Evolutionary conservation across 2,797 vertebrate genomes (phyloP).

Genomic region (Furcifer pardalis): DNA sequence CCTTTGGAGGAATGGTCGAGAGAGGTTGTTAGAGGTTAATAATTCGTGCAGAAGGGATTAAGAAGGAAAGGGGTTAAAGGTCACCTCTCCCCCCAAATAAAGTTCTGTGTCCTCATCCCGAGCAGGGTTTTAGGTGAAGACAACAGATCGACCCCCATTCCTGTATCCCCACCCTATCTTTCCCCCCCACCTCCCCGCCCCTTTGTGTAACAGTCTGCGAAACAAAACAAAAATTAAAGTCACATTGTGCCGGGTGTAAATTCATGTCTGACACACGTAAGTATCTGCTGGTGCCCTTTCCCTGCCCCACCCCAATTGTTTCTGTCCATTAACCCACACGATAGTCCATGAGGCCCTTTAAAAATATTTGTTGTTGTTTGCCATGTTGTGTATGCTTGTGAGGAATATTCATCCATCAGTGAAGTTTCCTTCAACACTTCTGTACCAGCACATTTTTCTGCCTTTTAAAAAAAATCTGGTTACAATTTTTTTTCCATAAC

Average conservation of each 20-base stretch:
- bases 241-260: constrained; percentile 41
- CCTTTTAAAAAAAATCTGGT: not conserved
- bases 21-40: constrained; percentile 23
- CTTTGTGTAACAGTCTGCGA: constrained; percentile 37
- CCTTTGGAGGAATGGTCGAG: not conserved
- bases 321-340: constrained; percentile 5
- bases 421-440: not conserved
- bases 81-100: not conserved
- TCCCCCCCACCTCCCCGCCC: not conserved
- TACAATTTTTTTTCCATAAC: not conserved
- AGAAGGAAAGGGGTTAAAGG: not conserved
- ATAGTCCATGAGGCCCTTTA: not conserved
- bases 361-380: not conserved
- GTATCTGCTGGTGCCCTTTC: constrained; percentile 36
- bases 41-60: constrained; percentile 39
- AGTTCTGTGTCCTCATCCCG: constrained; percentile 3
- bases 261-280: constrained; percentile 33
- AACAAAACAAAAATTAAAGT: constrained; percentile 7
- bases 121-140: constrained; percentile 2
- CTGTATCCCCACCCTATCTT: not conserved
- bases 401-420: not conserved
- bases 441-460: not conserved
- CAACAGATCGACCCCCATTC: not conserved
- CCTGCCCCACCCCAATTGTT: not conserved
- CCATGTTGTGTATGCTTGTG: not conserved